Evolutionary conservation across 2,797 vertebrate genomes (phyloP).

Genomic region (Pagetopsis macropterus): DNA sequence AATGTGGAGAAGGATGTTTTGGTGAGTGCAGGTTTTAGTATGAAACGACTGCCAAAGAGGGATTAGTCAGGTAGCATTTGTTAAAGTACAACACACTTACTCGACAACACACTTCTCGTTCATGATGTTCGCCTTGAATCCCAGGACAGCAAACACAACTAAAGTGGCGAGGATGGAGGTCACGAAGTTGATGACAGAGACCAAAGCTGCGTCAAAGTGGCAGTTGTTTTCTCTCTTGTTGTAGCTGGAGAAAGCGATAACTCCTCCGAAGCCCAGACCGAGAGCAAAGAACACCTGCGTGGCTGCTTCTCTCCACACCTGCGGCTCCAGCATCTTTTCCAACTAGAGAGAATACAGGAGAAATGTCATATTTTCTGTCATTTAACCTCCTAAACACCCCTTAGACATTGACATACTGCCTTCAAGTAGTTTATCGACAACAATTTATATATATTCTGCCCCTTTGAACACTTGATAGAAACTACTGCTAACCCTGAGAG

Average conservation of each 20-base stretch:
- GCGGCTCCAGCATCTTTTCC: slow-evolving; percentile 98
- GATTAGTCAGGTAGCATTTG: background rate
- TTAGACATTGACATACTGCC: background rate
- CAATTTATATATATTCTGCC: background rate
- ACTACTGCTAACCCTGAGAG: background rate
- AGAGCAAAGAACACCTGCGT: slow-evolving; percentile 98
- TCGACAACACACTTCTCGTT: slow-evolving; percentile 98
- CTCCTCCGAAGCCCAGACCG: slow-evolving; percentile 95
- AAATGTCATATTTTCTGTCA: background rate
- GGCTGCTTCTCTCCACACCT: slow-evolving; percentile 97
- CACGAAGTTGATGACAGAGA: slow-evolving; percentile 96
- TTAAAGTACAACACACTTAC: slow-evolving; percentile 82
- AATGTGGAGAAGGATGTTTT: slow-evolving; percentile 7
- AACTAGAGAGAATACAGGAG: slow-evolving; percentile 75
- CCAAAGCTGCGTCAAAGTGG: slow-evolving; percentile 94
- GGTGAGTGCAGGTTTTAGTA: background rate
- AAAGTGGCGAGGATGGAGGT: slow-evolving; percentile 96
- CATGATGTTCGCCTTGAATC: slow-evolving; percentile 98
- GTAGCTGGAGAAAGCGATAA: slow-evolving; percentile 99
- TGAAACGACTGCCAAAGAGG: accelerated
- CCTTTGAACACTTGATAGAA: background rate
- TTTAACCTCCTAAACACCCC: background rate
- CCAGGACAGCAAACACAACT: slow-evolving; percentile 97
- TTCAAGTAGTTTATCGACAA: background rate
- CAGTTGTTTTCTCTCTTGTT: slow-evolving; percentile 99